phyloP scores from a whole-genome alignment of 2,888 invertebrate genomes.

The Papilio elwesi region DNA sequence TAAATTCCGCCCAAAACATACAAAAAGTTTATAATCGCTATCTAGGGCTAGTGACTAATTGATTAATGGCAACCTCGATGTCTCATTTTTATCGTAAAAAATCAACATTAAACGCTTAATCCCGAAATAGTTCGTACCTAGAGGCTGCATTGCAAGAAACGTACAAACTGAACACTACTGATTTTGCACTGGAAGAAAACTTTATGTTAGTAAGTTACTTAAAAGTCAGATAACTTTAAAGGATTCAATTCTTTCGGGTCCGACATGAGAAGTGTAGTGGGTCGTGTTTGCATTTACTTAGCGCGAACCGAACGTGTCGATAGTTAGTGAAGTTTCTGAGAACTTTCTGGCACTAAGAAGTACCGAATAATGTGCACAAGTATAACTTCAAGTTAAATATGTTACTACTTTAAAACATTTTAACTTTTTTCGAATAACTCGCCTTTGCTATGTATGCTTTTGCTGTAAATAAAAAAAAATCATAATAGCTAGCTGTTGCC shows the following conservation, averaged over 20 bases:
- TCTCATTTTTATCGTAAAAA: too few species aligned
- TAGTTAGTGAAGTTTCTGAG: background rate
- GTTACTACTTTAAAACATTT: background rate
- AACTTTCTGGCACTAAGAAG: background rate
- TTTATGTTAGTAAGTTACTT: constrained; percentile 14
- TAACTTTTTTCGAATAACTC: background rate
- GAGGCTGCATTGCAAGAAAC: background rate
- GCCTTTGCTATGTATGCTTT: background rate
- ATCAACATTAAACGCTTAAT: background rate
- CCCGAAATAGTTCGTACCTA: background rate
- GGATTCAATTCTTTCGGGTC: constrained; percentile 6
- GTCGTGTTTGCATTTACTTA: constrained; percentile 5
- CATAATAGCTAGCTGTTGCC: too few species aligned
- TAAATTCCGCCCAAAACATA: background rate
- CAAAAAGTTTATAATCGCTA: background rate
- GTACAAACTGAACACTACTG: background rate
- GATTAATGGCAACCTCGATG: too few species aligned
- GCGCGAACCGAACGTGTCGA: background rate
- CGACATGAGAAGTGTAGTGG: background rate
- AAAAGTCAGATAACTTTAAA: constrained; percentile 10
- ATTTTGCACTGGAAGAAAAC: background rate
- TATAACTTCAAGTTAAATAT: background rate
- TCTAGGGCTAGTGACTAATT: too few species aligned
- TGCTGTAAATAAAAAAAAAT: too few species aligned
- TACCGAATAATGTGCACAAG: background rate